Conservation (phyloP, 2,113 vertebrate genomes). For the Tiliqua scincoides region DNA sequence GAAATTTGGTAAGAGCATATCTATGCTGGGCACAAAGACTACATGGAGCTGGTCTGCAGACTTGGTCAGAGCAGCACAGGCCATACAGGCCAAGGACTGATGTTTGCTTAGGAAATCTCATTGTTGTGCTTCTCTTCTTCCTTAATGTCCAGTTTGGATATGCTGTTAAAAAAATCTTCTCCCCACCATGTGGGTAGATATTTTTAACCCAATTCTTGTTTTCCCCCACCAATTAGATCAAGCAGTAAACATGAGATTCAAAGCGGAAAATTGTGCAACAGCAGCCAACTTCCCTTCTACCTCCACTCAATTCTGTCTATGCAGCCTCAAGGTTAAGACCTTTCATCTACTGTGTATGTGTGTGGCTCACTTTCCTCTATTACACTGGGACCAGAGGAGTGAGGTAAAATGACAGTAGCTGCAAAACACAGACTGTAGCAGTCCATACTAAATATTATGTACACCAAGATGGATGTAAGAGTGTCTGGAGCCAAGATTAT, state of each 20-base stretch:
- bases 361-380: background rate
- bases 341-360: background rate
- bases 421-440: background rate
- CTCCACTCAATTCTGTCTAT: background rate
- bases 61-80: background rate
- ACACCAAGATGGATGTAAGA: background rate
- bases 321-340: background rate
- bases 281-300: background rate
- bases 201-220: background rate
- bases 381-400: background rate
- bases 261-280: too few relatives aligned
- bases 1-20: background rate
- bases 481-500: background rate
- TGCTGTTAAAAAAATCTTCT: background rate
- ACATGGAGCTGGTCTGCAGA: background rate
- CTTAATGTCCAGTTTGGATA: background rate
- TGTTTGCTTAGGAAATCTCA: background rate
- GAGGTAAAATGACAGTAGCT: background rate
- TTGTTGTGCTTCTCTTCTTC: background rate
- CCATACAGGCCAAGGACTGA: background rate
- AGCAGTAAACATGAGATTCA: background rate
- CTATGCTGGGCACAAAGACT: background rate
- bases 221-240: background rate
- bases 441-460: background rate
- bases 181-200: background rate